phyloP scores from a whole-genome alignment of 2,797 vertebrate genomes.

The Argyrosomus regius region DNA sequence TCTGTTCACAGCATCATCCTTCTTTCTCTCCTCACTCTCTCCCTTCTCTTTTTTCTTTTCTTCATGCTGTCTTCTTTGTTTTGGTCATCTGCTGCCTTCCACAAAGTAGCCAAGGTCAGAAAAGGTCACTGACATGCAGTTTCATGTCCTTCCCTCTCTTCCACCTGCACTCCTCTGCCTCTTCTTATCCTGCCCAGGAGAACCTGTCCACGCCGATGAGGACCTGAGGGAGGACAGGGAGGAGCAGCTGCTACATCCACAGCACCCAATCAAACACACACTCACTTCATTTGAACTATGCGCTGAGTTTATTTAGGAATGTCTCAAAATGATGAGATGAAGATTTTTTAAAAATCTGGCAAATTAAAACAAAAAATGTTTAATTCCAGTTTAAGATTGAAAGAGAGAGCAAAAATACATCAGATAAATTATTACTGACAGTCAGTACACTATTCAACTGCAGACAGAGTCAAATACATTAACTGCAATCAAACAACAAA shows the following conservation, averaged over 20 bases:
- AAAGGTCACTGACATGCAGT: slow-evolving; percentile 14
- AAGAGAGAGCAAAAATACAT: too few relatives aligned
- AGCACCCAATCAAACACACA: neutral
- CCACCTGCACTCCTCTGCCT: slow-evolving; percentile 46
- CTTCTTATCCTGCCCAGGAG: slow-evolving; percentile 34
- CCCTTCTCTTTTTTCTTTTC: slow-evolving; percentile 1
- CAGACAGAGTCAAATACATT: too few relatives aligned
- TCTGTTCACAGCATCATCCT: slow-evolving; percentile 7
- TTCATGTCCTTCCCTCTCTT: slow-evolving; percentile 33
- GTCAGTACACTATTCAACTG: too few relatives aligned
- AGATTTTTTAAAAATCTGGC: neutral
- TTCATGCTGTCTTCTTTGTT: slow-evolving; percentile 1
- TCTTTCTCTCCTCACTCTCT: slow-evolving; percentile 8
- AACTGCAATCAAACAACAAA: too few relatives aligned
- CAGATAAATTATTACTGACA: too few relatives aligned
- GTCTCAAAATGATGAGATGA: neutral
- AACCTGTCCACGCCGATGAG: slow-evolving; percentile 20
- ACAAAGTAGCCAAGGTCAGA: slow-evolving; percentile 27
- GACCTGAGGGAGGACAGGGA: slow-evolving; percentile 30
- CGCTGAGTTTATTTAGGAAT: neutral
- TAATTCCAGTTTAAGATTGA: too few relatives aligned
- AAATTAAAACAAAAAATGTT: too few relatives aligned
- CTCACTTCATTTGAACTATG: neutral
- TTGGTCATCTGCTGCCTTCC: neutral
- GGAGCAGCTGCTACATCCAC: slow-evolving; percentile 30